Percentiles rank a stretch among this genome's conserved stretches.
These are phyloP conservation scores for Leptocoma aspasia DNA, from an alignment of 2,113 vertebrate genomes.

Conservation along the genomic window DNA sequence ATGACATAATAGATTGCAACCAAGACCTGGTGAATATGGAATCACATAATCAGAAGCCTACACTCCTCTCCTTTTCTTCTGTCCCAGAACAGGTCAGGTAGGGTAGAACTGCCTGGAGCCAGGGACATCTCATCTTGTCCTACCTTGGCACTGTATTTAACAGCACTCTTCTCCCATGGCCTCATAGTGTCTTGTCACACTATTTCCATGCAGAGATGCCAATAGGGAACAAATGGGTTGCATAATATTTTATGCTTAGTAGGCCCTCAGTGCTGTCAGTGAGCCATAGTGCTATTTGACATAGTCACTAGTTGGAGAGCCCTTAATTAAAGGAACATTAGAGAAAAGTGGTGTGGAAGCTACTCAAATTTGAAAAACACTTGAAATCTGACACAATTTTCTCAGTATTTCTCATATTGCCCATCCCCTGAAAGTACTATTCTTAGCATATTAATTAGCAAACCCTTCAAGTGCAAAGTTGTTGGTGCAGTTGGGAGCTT, in stretches of 20 bases:
- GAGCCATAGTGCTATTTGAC: neutral
- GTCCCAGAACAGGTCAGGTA: neutral
- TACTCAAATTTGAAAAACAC: neutral
- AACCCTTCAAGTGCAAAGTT: neutral
- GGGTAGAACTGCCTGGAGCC: neutral
- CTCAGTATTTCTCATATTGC: neutral
- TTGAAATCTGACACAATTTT: neutral
- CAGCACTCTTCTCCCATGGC: neutral
- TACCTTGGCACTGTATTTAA: neutral
- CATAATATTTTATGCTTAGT: neutral
- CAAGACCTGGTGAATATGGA: neutral
- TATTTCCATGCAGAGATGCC: neutral
- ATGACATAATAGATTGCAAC: neutral
- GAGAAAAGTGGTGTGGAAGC: neutral
- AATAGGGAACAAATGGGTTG: neutral
- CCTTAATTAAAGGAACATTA: neutral
- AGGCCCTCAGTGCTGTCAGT: neutral
- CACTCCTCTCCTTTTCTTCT: neutral
- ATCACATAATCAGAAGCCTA: neutral
- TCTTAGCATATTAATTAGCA: neutral
- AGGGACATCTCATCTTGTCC: neutral
- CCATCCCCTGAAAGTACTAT: neutral
- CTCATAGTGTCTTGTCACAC: neutral
- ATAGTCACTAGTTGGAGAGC: neutral
- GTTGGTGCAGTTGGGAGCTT: neutral